Evolutionary conservation across 2,797 vertebrate genomes (phyloP).

Genomic region (Myripristis murdjan): DNA sequence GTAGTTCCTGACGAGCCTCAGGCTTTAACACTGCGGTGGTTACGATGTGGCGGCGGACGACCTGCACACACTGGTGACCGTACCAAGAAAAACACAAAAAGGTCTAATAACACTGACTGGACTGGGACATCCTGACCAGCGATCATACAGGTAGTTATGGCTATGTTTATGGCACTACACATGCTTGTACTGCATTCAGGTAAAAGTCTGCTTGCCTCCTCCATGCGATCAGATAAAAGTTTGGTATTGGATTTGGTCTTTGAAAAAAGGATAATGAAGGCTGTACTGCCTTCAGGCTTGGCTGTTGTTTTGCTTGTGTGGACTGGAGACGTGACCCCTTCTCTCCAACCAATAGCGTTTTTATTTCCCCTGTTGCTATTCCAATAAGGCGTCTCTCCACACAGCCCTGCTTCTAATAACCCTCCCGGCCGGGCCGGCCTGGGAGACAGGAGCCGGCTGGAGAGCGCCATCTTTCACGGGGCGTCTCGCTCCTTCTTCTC

Average conservation of each 20-base stretch:
- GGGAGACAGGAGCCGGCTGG: slow-evolving; percentile 62
- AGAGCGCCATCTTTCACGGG: slow-evolving; percentile 39
- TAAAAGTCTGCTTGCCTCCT: slow-evolving; percentile 49
- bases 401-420: slow-evolving; percentile 72
- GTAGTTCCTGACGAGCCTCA: slow-evolving; percentile 11
- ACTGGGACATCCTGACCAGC: slow-evolving; percentile 33
- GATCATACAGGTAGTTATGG: slow-evolving; percentile 68
- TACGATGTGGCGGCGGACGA: slow-evolving; percentile 13
- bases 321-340: slow-evolving; percentile 65
- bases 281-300: slow-evolving; percentile 54
- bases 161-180: slow-evolving; percentile 71
- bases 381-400: slow-evolving; percentile 74
- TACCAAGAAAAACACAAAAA: not conserved
- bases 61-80: slow-evolving; percentile 26
- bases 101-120: slow-evolving; percentile 22
- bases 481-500: slow-evolving; percentile 8
- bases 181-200: slow-evolving; percentile 53
- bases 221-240: slow-evolving; percentile 55
- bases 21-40: slow-evolving; percentile 27
- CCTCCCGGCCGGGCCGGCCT: slow-evolving; percentile 62
- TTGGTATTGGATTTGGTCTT: slow-evolving; percentile 60
- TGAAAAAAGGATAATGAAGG: slow-evolving; percentile 68
- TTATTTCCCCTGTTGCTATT: slow-evolving; percentile 79
- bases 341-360: slow-evolving; percentile 56
- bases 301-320: slow-evolving; percentile 58